phyloP scores from a whole-genome alignment of 2,113 vertebrate species.

The Alexandromys fortis region DNA sequence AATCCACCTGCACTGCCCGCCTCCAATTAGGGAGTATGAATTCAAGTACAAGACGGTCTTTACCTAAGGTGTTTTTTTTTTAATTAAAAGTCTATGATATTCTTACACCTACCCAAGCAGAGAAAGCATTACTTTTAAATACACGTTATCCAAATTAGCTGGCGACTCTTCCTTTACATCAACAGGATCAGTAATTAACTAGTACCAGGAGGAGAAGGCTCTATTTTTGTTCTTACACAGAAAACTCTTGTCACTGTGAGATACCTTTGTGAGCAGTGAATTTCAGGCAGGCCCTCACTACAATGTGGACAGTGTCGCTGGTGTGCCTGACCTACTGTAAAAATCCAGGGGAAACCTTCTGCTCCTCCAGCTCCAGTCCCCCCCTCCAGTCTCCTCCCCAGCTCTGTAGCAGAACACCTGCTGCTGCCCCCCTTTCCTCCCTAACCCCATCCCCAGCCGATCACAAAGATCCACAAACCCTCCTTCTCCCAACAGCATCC shows the following conservation, averaged over 20 bases:
- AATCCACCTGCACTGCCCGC: neutral
- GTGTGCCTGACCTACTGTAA: neutral
- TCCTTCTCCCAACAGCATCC: neutral
- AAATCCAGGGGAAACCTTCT: neutral
- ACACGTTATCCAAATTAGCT: neutral
- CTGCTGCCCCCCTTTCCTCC: neutral
- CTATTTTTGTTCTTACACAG: slow-evolving; percentile 2
- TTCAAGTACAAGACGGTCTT: slow-evolving; percentile 24
- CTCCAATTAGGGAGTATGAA: slow-evolving; percentile 10
- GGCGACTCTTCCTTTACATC: neutral
- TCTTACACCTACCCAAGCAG: neutral
- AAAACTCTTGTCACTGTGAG: neutral
- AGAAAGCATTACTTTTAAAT: slow-evolving; percentile 18
- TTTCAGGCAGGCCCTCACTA: slow-evolving; percentile 13
- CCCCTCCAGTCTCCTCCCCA: too few relatives aligned
- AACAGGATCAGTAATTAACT: slow-evolving; percentile 8
- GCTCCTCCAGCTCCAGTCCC: too few relatives aligned
- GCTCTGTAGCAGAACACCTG: neutral
- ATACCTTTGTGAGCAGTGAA: neutral
- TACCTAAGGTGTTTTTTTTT: neutral
- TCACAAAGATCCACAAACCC: neutral
- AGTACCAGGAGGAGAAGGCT: neutral
- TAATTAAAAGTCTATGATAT: neutral
- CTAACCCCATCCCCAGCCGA: neutral
- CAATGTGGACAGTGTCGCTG: neutral